These are phyloP conservation scores for Acyrthosiphon pisum DNA, from an alignment of 1,140 invertebrate species.

Conservation along the genomic window DNA sequence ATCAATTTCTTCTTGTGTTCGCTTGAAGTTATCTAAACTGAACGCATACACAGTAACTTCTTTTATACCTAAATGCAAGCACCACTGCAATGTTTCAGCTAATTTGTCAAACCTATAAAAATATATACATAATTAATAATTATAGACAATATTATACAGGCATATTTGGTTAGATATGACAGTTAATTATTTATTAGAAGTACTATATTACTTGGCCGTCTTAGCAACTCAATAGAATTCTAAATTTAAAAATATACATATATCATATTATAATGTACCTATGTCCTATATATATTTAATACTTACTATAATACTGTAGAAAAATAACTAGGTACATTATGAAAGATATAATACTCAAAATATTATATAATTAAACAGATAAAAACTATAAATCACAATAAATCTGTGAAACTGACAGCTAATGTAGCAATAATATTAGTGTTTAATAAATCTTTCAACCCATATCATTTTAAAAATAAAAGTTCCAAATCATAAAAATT, in stretches of 20 bases:
- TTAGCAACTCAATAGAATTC: not conserved
- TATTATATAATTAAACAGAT: not conserved
- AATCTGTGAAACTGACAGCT: not conserved
- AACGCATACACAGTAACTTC: slow-evolving; percentile 99
- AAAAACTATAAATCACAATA: not conserved
- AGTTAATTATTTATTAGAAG: not conserved
- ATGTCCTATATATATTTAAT: not conserved
- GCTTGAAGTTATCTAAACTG: slow-evolving; percentile 99
- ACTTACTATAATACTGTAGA: not conserved
- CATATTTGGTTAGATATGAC: not conserved
- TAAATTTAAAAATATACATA: slow-evolving; percentile 4
- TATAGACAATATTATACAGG: not conserved
- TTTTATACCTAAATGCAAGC: slow-evolving; percentile 70
- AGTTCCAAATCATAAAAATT: not conserved
- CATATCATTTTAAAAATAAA: not conserved
- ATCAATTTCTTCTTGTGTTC: slow-evolving; percentile 90
- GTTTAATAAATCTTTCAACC: not conserved
- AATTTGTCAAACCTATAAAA: slow-evolving; percentile 85
- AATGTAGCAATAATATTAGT: not conserved
- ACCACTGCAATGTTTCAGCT: slow-evolving; percentile 92
- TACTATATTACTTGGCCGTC: not conserved
- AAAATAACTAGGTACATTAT: not conserved
- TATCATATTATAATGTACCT: not conserved
- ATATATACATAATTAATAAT: slow-evolving; percentile 49
- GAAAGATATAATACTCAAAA: not conserved